phyloP scores from a whole-genome alignment of 2,113 vertebrate species.

The Cathartes aura region DNA sequence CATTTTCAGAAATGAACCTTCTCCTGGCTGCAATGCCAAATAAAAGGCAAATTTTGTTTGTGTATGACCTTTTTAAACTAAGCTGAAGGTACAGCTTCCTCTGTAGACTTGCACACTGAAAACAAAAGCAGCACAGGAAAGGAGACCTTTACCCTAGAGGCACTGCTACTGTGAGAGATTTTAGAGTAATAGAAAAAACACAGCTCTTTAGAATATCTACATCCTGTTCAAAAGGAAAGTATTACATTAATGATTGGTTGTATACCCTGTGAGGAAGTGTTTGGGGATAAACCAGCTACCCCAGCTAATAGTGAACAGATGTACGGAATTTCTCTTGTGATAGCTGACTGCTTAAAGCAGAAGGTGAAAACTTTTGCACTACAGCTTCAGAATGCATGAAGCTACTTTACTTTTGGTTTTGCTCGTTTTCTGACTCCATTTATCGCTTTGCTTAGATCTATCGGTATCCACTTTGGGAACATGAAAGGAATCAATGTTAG shows the following conservation, averaged over 20 bases:
- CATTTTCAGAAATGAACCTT: neutral
- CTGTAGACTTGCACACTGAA: neutral
- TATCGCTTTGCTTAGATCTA: neutral
- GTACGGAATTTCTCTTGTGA: neutral
- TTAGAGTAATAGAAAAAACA: neutral
- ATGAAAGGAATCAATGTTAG: neutral
- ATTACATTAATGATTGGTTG: neutral
- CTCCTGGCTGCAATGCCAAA: neutral
- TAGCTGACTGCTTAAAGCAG: neutral
- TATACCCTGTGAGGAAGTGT: neutral
- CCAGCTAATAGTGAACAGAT: conserved; percentile 8
- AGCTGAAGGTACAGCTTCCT: neutral
- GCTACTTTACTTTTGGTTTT: neutral
- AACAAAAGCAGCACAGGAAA: neutral
- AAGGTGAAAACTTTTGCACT: neutral
- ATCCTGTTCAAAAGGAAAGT: neutral
- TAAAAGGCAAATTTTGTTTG: neutral
- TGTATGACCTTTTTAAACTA: neutral
- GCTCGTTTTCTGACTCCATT: neutral
- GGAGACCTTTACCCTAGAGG: neutral
- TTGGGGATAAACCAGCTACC: neutral
- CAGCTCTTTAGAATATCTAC: neutral
- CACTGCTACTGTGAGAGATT: neutral
- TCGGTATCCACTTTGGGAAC: neutral
- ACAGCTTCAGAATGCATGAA: neutral